phyloP scores from a whole-genome alignment of 2,888 invertebrate genomes.

The Microplitis manilae region DNA sequence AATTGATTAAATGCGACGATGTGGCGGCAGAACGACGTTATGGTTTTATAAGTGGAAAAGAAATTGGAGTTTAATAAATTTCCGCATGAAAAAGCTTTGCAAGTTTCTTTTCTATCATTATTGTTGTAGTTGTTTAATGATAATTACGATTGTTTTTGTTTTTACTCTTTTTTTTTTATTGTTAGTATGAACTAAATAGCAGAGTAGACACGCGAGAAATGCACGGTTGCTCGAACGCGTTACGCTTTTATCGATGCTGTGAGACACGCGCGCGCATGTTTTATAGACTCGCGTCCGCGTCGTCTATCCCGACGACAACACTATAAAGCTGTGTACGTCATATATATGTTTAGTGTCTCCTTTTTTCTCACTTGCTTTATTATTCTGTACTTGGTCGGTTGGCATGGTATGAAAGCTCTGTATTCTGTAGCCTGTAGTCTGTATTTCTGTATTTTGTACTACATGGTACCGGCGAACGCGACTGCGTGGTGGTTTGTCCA shows the following conservation, averaged over 20 bases:
- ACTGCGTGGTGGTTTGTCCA: conserved; percentile 37
- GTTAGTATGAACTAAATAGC: conserved; percentile 8
- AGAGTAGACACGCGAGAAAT: conserved; percentile 64
- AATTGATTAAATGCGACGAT: not conserved
- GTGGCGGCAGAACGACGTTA: not conserved
- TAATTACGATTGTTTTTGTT: not conserved
- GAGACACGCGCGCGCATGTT: conserved; percentile 54
- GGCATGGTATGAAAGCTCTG: not conserved
- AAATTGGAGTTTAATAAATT: not conserved
- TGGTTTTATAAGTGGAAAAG: not conserved
- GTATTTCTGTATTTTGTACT: not conserved
- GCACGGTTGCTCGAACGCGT: conserved; percentile 59
- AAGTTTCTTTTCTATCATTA: not conserved
- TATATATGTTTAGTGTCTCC: conserved; percentile 27
- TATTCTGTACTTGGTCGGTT: not conserved
- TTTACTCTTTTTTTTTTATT: not conserved
- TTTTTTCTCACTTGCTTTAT: conserved; percentile 16
- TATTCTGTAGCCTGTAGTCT: not conserved
- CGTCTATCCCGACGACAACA: conserved; percentile 38
- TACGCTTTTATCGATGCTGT: conserved; percentile 65
- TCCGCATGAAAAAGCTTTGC: conserved; percentile 6
- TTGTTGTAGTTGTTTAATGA: not conserved
- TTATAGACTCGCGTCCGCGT: conserved; percentile 38
- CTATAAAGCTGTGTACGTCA: not conserved
- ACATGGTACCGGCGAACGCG: not conserved